A percentile compares a stretch with the other conserved stretches of the same genome.
Conservation (phyloP, 1,140 invertebrate species). For the Apis florea region DNA sequence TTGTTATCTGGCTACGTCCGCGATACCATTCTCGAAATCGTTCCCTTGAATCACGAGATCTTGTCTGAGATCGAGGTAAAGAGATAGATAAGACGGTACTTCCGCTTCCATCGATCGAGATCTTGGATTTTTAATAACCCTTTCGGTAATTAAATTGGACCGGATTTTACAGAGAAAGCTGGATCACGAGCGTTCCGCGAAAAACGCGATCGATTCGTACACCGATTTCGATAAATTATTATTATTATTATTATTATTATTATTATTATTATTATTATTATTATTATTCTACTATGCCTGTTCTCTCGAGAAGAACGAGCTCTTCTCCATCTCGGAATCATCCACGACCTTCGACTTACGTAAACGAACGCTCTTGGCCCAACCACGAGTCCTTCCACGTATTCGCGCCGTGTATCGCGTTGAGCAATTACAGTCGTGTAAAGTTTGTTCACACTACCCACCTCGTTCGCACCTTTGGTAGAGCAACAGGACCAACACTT, state of each 20-base stretch:
- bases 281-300: no score
- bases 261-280: no score
- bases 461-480: conserved; percentile 25
- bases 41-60: background rate
- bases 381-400: background rate
- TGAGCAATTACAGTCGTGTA: conserved; percentile 8
- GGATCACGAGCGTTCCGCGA: no score
- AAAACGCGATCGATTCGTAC: no score
- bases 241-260: no score
- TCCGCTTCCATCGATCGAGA: background rate
- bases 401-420: conserved; percentile 15
- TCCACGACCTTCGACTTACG: conserved; percentile 24
- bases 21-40: background rate
- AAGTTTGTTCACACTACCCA: conserved; percentile 34
- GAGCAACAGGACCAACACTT: conserved; percentile 7
- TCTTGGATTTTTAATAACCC: background rate
- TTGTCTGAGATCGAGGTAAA: no score
- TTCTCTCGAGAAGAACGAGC: background rate
- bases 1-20: no score
- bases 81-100: background rate
- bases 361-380: conserved; percentile 15
- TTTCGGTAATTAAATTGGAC: background rate
- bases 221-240: no score
- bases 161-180: no score
- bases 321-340: background rate